Percentiles rank a stretch among this genome's conserved stretches.
phyloP scores from a whole-genome alignment of 2,888 invertebrate species.

The Neuroscelio doddi region DNA sequence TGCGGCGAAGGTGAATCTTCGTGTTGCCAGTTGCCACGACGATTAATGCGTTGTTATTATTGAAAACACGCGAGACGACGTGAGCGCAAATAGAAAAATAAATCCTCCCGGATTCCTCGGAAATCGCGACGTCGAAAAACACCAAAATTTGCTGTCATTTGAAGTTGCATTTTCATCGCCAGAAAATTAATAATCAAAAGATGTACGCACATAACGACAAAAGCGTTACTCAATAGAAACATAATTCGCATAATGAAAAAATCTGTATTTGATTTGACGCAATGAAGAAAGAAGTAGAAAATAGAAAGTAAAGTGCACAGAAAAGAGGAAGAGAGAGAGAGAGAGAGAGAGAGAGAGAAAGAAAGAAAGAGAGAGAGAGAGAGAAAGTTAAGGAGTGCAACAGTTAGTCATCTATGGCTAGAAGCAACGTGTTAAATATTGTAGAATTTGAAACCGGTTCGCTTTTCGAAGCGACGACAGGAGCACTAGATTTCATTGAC shows the following conservation, averaged over 20 bases:
- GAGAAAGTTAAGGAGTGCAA: neutral
- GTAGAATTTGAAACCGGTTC: constrained; percentile 48
- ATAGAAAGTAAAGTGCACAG: no score
- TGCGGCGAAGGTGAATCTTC: constrained; percentile 12
- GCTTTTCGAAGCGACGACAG: constrained; percentile 41
- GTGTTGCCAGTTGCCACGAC: constrained; percentile 8
- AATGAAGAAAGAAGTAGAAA: no score
- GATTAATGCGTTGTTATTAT: constrained; percentile 19
- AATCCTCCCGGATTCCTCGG: neutral
- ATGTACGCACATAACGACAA: no score
- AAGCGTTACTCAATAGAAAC: no score
- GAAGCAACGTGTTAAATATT: constrained; percentile 19
- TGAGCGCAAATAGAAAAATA: constrained; percentile 12
- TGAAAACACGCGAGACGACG: constrained; percentile 14
- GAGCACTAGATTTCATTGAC: constrained; percentile 46
- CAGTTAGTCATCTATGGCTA: no score
- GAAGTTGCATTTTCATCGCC: neutral
- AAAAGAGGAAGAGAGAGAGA: neutral
- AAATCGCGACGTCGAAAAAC: neutral
- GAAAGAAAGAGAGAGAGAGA: neutral
- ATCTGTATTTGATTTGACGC: no score
- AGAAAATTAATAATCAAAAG: neutral
- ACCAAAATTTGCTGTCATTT: neutral
- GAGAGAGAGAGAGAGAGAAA: neutral
- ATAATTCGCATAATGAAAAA: no score